Conservation (phyloP, 1,140 invertebrate species). For the Orchesella cincta region DNA sequence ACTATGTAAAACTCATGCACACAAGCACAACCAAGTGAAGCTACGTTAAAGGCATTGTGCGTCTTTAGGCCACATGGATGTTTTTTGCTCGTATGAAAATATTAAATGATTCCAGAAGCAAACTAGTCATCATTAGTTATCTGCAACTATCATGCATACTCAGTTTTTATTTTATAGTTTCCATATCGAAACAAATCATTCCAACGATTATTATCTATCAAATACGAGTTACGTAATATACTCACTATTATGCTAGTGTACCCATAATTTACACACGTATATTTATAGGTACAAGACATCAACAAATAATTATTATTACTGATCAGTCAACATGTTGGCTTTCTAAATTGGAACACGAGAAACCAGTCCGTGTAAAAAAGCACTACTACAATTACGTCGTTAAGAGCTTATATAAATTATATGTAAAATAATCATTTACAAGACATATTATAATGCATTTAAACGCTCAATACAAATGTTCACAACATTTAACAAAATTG, state of each 20-base stretch:
- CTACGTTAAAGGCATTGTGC: too few species aligned
- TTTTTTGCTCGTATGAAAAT: too few species aligned
- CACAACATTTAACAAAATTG: too few species aligned
- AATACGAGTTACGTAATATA: background rate
- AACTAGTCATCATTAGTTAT: background rate
- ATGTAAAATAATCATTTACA: constrained; percentile 9
- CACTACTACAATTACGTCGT: too few species aligned
- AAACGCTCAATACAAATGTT: too few species aligned
- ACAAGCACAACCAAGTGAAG: too few species aligned
- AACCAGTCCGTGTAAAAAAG: constrained; percentile 26
- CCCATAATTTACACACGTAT: background rate
- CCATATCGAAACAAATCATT: background rate
- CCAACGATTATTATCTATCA: background rate
- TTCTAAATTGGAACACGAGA: constrained; percentile 27
- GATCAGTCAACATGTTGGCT: constrained; percentile 23
- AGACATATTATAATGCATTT: background rate
- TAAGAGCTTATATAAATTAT: too few species aligned
- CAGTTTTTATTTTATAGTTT: background rate
- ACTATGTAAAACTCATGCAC: too few species aligned
- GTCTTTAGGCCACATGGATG: too few species aligned
- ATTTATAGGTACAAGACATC: constrained; percentile 11
- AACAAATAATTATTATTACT: constrained; percentile 24
- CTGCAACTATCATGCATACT: background rate
- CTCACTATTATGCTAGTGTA: background rate
- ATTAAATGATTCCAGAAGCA: too few species aligned